A percentile compares a stretch with the other conserved stretches of the same genome.
Evolutionary conservation across 2,888 invertebrate species (phyloP).

Genomic region (Linhomoeus sp.): DNA sequence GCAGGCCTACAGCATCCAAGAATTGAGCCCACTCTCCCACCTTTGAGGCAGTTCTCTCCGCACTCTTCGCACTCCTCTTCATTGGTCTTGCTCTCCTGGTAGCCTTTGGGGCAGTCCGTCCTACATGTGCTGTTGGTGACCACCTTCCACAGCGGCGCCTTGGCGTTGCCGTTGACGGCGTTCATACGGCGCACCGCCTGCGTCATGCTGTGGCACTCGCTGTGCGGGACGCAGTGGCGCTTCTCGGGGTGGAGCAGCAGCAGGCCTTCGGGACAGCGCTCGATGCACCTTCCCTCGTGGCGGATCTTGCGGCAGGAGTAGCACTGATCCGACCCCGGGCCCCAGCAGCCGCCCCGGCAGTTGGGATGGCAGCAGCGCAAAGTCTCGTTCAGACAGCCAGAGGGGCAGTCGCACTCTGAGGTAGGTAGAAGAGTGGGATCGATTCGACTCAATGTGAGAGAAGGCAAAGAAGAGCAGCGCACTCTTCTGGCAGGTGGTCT

Average conservation of each 20-base stretch:
- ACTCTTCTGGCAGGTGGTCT: slow-evolving; percentile 24
- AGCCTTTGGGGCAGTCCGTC: slow-evolving; percentile 52
- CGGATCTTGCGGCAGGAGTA: slow-evolving; percentile 58
- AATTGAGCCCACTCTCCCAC: slow-evolving; percentile 14
- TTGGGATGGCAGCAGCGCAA: slow-evolving; percentile 51
- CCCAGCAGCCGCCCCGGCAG: slow-evolving; percentile 68
- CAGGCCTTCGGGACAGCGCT: no score
- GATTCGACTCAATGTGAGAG: no score
- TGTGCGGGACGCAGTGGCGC: no score
- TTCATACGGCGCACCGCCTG: slow-evolving; percentile 38
- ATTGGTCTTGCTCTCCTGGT: slow-evolving; percentile 30
- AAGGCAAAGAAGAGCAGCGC: no score
- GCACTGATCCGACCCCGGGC: slow-evolving; percentile 43
- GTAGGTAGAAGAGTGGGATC: no score
- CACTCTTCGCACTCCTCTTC: slow-evolving; percentile 25
- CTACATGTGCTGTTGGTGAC: not conserved
- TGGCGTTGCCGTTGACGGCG: slow-evolving; percentile 46
- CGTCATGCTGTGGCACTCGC: not conserved
- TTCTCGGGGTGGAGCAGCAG: no score
- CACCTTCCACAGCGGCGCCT: slow-evolving; percentile 20
- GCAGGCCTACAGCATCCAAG: no score
- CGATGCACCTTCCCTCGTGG: slow-evolving; percentile 28
- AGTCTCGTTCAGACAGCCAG: no score
- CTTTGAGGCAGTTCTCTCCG: slow-evolving; percentile 13
- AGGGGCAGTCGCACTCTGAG: no score